These are phyloP conservation scores for Oedothorax gibbosus DNA, from an alignment of 1,140 invertebrate species.

Conservation along the genomic window DNA sequence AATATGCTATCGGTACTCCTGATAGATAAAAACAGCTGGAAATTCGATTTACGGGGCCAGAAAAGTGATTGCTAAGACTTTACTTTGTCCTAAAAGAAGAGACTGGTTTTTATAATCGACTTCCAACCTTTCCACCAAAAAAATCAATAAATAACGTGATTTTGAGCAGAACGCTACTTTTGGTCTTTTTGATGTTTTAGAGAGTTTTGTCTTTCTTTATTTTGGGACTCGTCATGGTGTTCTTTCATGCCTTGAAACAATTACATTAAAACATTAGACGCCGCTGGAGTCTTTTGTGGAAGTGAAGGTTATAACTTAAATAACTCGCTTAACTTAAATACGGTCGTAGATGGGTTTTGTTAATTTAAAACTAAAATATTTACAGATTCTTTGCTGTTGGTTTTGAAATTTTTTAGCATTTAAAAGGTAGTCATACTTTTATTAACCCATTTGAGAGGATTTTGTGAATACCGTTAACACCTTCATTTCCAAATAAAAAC, in stretches of 20 bases:
- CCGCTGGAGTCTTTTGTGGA: neutral
- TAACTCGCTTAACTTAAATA: too few species aligned
- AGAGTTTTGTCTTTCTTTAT: constrained; percentile 30
- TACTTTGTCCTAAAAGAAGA: constrained; percentile 56
- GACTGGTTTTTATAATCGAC: constrained; percentile 57
- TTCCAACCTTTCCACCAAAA: constrained; percentile 53
- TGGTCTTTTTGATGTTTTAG: constrained; percentile 11
- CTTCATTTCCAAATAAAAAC: too few species aligned
- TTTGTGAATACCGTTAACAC: too few species aligned
- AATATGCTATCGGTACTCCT: constrained; percentile 44
- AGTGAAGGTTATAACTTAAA: too few species aligned
- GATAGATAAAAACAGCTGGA: constrained; percentile 58
- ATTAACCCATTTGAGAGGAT: too few species aligned
- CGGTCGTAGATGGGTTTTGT: too few species aligned
- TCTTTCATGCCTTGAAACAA: constrained; percentile 54
- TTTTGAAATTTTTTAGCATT: too few species aligned
- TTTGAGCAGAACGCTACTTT: constrained; percentile 53
- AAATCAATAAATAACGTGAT: constrained; percentile 59
- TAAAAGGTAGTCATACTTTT: too few species aligned
- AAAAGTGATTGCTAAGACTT: constrained; percentile 60
- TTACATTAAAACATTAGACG: constrained; percentile 58
- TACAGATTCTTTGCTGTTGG: too few species aligned
- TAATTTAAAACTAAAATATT: too few species aligned
- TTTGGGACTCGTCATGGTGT: constrained; percentile 48
- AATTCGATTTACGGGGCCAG: constrained; percentile 54